Conservation (phyloP, 2,888 invertebrate genomes). For the Microctonus hyperodae region DNA sequence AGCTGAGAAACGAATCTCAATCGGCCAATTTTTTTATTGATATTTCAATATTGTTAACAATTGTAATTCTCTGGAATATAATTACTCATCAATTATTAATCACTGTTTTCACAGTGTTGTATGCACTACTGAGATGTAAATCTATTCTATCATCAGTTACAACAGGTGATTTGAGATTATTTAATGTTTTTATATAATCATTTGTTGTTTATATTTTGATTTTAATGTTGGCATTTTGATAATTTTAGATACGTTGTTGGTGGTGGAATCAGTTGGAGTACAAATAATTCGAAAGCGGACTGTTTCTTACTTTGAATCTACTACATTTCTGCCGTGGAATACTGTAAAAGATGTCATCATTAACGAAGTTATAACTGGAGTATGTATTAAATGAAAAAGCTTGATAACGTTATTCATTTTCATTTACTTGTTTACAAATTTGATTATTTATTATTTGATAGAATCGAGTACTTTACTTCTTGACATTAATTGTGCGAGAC, state of each 20-base stretch:
- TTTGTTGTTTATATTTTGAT: not conserved
- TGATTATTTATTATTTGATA: slow-evolving; percentile 41
- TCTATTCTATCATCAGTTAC: slow-evolving; percentile 43
- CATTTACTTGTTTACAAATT: not conserved
- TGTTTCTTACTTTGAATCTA: slow-evolving; percentile 44
- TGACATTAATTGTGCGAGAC: slow-evolving; percentile 56
- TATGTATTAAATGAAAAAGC: slow-evolving; percentile 35
- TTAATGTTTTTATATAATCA: not conserved
- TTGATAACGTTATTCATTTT: not conserved
- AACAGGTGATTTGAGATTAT: slow-evolving; percentile 44
- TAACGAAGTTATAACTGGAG: slow-evolving; percentile 60
- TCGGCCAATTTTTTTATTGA: not conserved
- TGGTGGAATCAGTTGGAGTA: slow-evolving; percentile 57
- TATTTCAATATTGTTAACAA: slow-evolving; percentile 23
- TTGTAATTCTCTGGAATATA: slow-evolving; percentile 8
- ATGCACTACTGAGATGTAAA: slow-evolving; percentile 43
- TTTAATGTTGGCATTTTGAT: not conserved
- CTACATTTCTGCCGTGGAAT: slow-evolving; percentile 58
- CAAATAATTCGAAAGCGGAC: slow-evolving; percentile 51
- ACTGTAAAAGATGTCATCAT: slow-evolving; percentile 57
- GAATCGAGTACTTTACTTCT: slow-evolving; percentile 59
- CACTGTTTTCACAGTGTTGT: slow-evolving; percentile 30
- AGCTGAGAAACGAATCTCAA: slow-evolving; percentile 31
- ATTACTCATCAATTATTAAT: not conserved
- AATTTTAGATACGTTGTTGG: slow-evolving; percentile 52